Percentiles rank a stretch among this genome's conserved stretches.
These are phyloP conservation scores for Odontesthes bonariensis DNA, from an alignment of 2,113 vertebrate genomes.

Conservation along the genomic window DNA sequence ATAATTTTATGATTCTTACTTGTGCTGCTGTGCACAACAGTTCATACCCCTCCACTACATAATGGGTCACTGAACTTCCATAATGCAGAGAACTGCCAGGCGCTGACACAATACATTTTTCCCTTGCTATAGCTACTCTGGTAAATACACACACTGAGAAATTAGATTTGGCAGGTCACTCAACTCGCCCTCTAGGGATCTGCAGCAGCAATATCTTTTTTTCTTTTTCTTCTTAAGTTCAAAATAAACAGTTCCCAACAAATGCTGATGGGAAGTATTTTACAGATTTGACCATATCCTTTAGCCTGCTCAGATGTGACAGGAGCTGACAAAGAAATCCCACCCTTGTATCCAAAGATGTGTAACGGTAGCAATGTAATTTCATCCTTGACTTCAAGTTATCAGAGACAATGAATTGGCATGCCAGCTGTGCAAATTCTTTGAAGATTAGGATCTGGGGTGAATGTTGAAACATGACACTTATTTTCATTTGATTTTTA, in stretches of 20 bases:
- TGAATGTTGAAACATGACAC: slow-evolving; percentile 13
- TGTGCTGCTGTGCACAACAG: slow-evolving; percentile 26
- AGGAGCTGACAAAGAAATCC: neutral
- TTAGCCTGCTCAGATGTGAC: slow-evolving; percentile 20
- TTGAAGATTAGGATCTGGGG: slow-evolving; percentile 23
- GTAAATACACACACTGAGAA: slow-evolving; percentile 77
- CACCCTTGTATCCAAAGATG: slow-evolving; percentile 18
- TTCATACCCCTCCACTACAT: slow-evolving; percentile 49
- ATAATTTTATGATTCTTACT: slow-evolving; percentile 42
- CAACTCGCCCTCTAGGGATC: slow-evolving; percentile 67
- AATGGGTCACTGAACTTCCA: slow-evolving; percentile 72
- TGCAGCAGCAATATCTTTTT: slow-evolving; percentile 52
- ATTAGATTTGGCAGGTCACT: slow-evolving; percentile 81
- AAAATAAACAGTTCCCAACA: slow-evolving; percentile 63
- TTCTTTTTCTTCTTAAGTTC: slow-evolving; percentile 16
- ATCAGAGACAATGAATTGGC: slow-evolving; percentile 4
- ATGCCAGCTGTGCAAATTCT: slow-evolving; percentile 12
- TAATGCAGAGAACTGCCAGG: slow-evolving; percentile 66
- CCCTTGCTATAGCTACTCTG: slow-evolving; percentile 58
- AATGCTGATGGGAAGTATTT: slow-evolving; percentile 41
- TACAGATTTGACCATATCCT: slow-evolving; percentile 31
- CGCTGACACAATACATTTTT: slow-evolving; percentile 74
- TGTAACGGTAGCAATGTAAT: slow-evolving; percentile 19
- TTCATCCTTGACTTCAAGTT: slow-evolving; percentile 11
- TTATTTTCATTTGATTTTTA: neutral